Conservation (phyloP, 2,797 vertebrate genomes). For the Mycteria americana region DNA sequence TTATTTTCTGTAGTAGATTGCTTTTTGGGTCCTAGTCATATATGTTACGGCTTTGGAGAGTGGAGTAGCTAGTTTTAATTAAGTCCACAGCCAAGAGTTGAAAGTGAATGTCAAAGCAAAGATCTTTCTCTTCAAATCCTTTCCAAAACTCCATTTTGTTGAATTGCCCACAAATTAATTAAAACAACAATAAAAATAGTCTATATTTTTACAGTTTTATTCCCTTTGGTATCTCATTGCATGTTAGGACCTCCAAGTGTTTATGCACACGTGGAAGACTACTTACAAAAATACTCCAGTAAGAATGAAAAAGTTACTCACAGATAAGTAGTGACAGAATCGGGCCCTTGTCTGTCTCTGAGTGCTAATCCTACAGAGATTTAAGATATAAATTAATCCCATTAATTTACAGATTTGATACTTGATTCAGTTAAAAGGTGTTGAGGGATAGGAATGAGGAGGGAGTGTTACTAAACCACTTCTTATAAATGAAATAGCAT, state of each 20-base stretch:
- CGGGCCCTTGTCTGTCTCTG: neutral
- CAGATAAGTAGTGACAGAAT: neutral
- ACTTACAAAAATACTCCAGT: neutral
- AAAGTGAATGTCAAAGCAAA: neutral
- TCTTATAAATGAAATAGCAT: neutral
- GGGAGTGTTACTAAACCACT: neutral
- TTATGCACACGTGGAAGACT: neutral
- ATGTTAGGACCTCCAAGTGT: neutral
- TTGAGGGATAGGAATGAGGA: neutral
- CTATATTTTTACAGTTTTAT: neutral
- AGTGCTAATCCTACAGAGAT: neutral
- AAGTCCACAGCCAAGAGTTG: neutral
- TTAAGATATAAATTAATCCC: neutral
- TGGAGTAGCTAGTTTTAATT: constrained; percentile 3
- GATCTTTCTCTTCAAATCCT: neutral
- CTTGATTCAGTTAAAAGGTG: neutral
- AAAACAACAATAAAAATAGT: neutral
- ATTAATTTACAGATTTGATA: neutral
- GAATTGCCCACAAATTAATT: neutral
- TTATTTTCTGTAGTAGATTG: neutral
- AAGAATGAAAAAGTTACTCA: neutral
- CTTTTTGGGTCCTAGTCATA: neutral
- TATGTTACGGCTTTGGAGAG: neutral
- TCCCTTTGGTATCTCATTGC: neutral
- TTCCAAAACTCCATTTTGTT: neutral